Evolutionary conservation across 2,113 vertebrate species (phyloP).

Genomic region (Ptychochromis oligacanthus): DNA sequence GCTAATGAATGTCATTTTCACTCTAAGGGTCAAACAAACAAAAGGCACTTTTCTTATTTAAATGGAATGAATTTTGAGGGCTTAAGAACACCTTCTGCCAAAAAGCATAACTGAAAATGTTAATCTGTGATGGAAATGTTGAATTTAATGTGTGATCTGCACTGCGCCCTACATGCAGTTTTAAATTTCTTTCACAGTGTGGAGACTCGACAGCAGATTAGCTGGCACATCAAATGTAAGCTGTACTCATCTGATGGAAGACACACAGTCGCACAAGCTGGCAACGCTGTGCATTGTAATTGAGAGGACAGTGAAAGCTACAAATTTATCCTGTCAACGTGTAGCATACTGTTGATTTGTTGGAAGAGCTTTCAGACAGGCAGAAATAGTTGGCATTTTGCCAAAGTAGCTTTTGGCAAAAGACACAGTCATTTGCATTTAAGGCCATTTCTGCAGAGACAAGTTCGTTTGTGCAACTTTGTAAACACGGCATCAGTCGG

Average conservation of each 20-base stretch:
- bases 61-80: background rate
- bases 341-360: conserved; percentile 11
- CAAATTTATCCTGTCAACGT: background rate
- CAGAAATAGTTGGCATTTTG: conserved; percentile 30
- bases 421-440: conserved; percentile 50
- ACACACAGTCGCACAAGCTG: background rate
- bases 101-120: background rate
- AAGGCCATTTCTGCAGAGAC: conserved; percentile 44
- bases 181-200: background rate
- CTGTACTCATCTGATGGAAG: background rate
- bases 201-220: background rate
- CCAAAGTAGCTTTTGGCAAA: conserved; percentile 46
- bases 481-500: conserved; percentile 23
- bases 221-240: background rate
- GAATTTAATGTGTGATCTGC: background rate
- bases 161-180: no score
- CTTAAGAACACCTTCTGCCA: background rate
- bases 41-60: background rate
- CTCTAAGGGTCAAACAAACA: background rate
- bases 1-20: background rate
- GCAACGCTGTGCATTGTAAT: background rate
- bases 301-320: conserved; percentile 1
- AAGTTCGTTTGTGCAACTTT: conserved; percentile 38
- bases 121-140: background rate
- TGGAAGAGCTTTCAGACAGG: conserved; percentile 12